These are phyloP conservation scores for Agrochola lota DNA, from an alignment of 2,888 invertebrate species.

Conservation along the genomic window DNA sequence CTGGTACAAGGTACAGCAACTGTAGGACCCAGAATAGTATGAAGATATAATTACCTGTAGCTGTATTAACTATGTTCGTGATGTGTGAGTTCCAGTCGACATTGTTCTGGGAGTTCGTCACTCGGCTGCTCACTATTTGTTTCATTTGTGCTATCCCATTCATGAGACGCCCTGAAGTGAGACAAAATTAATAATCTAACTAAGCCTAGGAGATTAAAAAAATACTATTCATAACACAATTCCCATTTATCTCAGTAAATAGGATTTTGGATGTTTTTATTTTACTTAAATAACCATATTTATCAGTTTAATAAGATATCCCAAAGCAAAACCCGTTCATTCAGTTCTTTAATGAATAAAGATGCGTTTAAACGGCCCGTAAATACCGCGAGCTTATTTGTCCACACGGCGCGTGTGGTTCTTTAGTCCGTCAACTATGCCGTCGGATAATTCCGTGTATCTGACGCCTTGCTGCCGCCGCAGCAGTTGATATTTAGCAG, in stretches of 20 bases:
- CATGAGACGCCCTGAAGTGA: conserved; percentile 93
- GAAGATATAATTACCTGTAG: conserved; percentile 91
- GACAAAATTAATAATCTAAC: neutral
- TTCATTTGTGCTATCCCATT: conserved; percentile 94
- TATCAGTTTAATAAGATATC: no score
- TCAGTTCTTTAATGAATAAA: no score
- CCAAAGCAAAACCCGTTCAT: no score
- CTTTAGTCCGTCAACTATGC: neutral
- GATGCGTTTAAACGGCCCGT: no score
- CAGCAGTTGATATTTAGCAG: neutral
- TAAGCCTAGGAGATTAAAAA: neutral
- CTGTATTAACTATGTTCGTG: conserved; percentile 92
- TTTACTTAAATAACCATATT: no score
- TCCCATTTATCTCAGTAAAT: neutral
- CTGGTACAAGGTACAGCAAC: neutral
- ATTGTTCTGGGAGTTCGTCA: conserved; percentile 89
- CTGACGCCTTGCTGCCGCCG: neutral
- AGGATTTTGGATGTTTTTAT: neutral
- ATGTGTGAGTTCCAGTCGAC: conserved; percentile 93
- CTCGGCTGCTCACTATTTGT: conserved; percentile 93
- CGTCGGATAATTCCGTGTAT: neutral
- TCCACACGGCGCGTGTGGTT: no score
- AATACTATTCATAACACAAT: neutral
- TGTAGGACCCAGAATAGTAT: neutral
- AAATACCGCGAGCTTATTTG: no score